Evolutionary conservation across 2,797 vertebrate species (phyloP), one percentile per base, ranked within the genome.

Genomic region (Argya squamiceps): DNA sequence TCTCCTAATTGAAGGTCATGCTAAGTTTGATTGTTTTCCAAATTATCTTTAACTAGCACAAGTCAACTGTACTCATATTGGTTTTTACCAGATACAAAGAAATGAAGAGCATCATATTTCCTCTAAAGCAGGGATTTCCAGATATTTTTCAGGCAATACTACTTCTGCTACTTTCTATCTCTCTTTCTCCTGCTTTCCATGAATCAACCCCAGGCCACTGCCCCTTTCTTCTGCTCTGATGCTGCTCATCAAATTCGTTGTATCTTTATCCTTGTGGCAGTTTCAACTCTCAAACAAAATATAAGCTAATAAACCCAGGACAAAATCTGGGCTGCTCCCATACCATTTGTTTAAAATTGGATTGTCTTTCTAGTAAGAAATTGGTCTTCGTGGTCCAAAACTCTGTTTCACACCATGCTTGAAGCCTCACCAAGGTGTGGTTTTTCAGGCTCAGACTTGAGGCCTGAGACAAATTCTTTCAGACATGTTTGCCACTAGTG

Each of bases 341-440:
- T n/a, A 10, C 41, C 5, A 4, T 44, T 30, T 12, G 5, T 62
- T 85, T 82, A 49, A 56, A 15, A 10, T 11, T 60, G n/a, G 5
- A 70, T 63, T 67, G 6, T 23, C 26, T 83, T 76, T 24, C 10
- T 63, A 34, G 27, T 27, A 22, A 85, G 23, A 76, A 88, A 73
- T 16, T 0, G 0, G 18, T 19, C 26, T n/a, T 87, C 0, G 0
- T 36, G 26, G 12, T 63, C 80, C 75, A 91, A 62, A 83, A n/a
- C 23, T n/a, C 27, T 34, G 6, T 30, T 82, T 88, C 21, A 46
- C 6, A 5, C 12, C 5, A 1, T 36, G 10, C n/a, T 75, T 8
- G 2, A 41, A 75, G 10, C 7, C 20, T 69, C 78, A 64, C 9
- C 22, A 36, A 2, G 10, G 4, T 20, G 4, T 73, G 46, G 19